Percentiles rank a stretch among this genome's conserved stretches.
Conservation (phyloP, 37 sponge, comb jelly and placozoan species). For the Spongia lamella region DNA sequence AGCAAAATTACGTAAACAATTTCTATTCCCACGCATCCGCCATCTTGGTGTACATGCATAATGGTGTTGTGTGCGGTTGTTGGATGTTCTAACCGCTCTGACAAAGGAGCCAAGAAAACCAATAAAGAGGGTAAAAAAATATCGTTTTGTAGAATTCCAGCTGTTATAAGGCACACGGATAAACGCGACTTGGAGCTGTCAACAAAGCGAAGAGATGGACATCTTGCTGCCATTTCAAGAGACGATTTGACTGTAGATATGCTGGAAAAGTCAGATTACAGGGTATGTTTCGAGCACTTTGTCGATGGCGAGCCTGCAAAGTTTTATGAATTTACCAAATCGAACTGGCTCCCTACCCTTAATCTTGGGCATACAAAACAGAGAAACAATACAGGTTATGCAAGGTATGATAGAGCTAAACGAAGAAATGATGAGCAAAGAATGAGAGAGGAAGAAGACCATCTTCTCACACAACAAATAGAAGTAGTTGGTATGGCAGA, state of each 20-base stretch:
- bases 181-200: too few relatives aligned
- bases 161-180: slow-evolving; percentile 9
- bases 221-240: slow-evolving; percentile 33
- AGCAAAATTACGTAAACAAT: too few relatives aligned
- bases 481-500: too few relatives aligned
- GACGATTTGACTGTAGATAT: neutral
- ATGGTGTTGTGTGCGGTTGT: slow-evolving; percentile 56
- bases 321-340: slow-evolving; percentile 38
- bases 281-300: slow-evolving; percentile 55
- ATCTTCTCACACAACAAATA: too few relatives aligned
- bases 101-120: too few relatives aligned
- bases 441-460: too few relatives aligned
- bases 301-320: too few relatives aligned
- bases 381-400: neutral
- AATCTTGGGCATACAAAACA: slow-evolving; percentile 26
- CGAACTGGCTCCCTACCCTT: slow-evolving; percentile 52
- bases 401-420: slow-evolving; percentile 20
- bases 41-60: slow-evolving; percentile 32
- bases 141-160: slow-evolving; percentile 39
- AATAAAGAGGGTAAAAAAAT: too few relatives aligned
- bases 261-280: too few relatives aligned
- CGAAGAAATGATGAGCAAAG: too few relatives aligned
- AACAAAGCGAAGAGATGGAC: slow-evolving; percentile 12
- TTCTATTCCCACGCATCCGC: slow-evolving; percentile 4
- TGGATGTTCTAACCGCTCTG: slow-evolving; percentile 47